These are phyloP conservation scores for Hydropotes inermis DNA, from an alignment of 2,113 vertebrate species.

Conservation along the genomic window DNA sequence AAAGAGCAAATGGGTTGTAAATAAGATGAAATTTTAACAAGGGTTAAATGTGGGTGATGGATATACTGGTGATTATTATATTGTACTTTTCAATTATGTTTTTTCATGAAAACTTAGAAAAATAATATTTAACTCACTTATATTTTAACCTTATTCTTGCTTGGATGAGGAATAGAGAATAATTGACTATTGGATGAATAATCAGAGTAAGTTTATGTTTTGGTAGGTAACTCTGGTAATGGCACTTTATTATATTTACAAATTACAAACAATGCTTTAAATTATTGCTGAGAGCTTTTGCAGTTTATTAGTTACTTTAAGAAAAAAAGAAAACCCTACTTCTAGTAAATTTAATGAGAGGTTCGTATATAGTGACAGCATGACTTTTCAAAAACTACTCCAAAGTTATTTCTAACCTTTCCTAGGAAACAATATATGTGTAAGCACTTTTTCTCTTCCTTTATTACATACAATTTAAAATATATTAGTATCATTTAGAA, in stretches of 20 bases:
- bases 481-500: neutral
- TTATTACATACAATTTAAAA: conserved; percentile 8
- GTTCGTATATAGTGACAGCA: neutral
- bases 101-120: neutral
- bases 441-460: neutral
- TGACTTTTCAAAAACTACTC: neutral
- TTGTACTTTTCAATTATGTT: neutral
- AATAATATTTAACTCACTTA: neutral
- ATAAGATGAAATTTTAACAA: neutral
- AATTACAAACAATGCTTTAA: neutral
- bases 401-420: neutral
- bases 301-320: neutral
- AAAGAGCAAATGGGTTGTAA: neutral
- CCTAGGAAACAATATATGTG: neutral
- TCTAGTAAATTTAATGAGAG: neutral
- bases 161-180: neutral
- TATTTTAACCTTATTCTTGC: neutral
- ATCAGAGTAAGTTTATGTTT: neutral
- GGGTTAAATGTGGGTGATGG: neutral
- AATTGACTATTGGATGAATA: neutral
- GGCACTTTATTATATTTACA: neutral
- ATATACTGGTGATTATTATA: neutral
- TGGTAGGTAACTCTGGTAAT: neutral
- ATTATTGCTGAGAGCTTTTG: neutral
- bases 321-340: neutral